Evolutionary conservation across 2,888 invertebrate genomes (phyloP).

Genomic region (Harpalus rubripes): DNA sequence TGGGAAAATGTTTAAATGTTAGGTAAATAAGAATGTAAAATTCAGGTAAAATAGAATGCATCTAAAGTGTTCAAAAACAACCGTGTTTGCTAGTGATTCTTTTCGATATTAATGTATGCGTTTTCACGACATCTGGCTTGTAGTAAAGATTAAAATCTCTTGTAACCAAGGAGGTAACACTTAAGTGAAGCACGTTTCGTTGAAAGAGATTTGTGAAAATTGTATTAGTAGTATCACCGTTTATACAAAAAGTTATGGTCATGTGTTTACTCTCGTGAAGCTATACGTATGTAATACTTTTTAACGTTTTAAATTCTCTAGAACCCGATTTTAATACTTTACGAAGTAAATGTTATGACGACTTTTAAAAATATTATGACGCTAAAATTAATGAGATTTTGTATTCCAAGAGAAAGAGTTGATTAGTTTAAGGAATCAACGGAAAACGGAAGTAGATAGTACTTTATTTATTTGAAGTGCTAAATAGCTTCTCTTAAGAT

Average conservation of each 20-base stretch:
- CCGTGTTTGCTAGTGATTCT: constrained; percentile 13
- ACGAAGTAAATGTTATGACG: too few relatives aligned
- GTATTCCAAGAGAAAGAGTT: too few relatives aligned
- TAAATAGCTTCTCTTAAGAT: too few relatives aligned
- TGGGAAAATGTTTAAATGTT: background rate
- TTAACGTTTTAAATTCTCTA: too few relatives aligned
- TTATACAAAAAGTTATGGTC: background rate
- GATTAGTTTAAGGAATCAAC: too few relatives aligned
- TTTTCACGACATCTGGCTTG: constrained; percentile 27
- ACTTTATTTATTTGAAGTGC: too few relatives aligned
- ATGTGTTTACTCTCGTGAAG: background rate
- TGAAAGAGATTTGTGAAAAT: constrained; percentile 12
- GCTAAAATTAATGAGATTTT: too few relatives aligned
- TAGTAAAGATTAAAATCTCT: constrained; percentile 19
- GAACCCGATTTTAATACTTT: too few relatives aligned
- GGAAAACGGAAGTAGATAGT: too few relatives aligned
- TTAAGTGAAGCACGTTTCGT: constrained; percentile 9
- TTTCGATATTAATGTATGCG: constrained; percentile 25
- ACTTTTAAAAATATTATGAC: too few relatives aligned
- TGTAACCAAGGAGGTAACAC: constrained; percentile 30
- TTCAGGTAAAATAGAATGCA: background rate
- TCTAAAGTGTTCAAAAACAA: background rate
- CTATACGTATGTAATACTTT: too few relatives aligned
- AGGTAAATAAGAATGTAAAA: background rate
- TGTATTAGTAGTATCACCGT: background rate